Conservation (phyloP, 2,888 invertebrate genomes). For the Acanthopleura granulata region DNA sequence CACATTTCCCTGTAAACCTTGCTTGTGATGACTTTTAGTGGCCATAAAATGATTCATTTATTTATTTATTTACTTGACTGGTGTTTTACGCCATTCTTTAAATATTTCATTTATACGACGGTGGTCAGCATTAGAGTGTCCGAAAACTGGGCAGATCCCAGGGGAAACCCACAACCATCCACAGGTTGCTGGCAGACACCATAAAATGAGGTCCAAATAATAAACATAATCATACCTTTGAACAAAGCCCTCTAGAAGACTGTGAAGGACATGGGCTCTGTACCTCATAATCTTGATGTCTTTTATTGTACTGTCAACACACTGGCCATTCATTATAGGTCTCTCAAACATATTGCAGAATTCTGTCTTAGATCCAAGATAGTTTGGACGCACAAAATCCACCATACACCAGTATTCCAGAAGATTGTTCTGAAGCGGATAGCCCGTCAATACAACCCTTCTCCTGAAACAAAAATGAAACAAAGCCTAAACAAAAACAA, state of each 20-base stretch:
- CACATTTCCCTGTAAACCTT: too few relatives aligned
- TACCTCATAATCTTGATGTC: conserved; percentile 95
- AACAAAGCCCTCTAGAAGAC: conserved; percentile 94
- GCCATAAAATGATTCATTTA: too few relatives aligned
- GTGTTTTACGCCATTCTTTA: too few relatives aligned
- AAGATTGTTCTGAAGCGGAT: conserved; percentile 97
- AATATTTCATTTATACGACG: too few relatives aligned
- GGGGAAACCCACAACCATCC: too few relatives aligned
- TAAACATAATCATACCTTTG: conserved; percentile 73
- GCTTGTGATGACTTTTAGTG: too few relatives aligned
- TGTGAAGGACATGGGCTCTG: conserved; percentile 95
- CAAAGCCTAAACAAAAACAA: too few relatives aligned
- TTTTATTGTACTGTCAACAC: conserved; percentile 94
- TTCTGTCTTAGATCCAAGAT: conserved; percentile 95
- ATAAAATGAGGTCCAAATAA: too few relatives aligned
- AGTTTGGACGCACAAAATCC: conserved; percentile 97
- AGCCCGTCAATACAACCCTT: conserved; percentile 95
- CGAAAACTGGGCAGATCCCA: too few relatives aligned
- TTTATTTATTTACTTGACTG: too few relatives aligned
- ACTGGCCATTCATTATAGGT: conserved; percentile 98
- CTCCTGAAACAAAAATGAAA: conserved; percentile 73
- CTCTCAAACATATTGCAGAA: conserved; percentile 99
- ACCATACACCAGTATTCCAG: conserved; percentile 96
- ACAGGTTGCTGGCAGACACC: too few relatives aligned
- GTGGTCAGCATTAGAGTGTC: too few relatives aligned